These are phyloP conservation scores for Tryphoninae sp. DNA, from an alignment of 2,888 invertebrate species.

Conservation along the genomic window DNA sequence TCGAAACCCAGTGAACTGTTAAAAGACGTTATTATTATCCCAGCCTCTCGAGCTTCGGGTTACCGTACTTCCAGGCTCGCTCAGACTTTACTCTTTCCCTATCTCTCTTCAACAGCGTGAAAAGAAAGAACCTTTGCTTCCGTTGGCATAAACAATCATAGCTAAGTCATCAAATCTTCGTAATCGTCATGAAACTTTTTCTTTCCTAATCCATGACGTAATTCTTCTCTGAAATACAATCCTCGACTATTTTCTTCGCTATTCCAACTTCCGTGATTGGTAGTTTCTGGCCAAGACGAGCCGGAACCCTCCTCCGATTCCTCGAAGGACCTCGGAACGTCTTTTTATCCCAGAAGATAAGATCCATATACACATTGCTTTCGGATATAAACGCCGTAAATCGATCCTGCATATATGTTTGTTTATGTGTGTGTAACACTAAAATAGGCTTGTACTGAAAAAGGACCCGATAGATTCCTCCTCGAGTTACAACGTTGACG, in stretches of 20 bases:
- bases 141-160: too few relatives aligned
- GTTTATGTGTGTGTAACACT: not conserved
- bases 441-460: conserved; percentile 12
- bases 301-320: conserved; percentile 32
- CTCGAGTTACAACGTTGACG: conserved; percentile 55
- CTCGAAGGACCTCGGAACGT: conserved; percentile 37
- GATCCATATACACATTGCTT: conserved; percentile 34
- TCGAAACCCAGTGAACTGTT: conserved; percentile 66
- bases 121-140: too few relatives aligned
- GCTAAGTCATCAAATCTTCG: too few relatives aligned
- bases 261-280: not conserved
- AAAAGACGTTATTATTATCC: conserved; percentile 64
- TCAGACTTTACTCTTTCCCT: not conserved
- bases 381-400: conserved; percentile 21
- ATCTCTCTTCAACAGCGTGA: too few relatives aligned
- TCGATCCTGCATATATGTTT: conserved; percentile 8
- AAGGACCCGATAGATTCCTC: conserved; percentile 42
- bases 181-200: too few relatives aligned
- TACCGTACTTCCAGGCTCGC: conserved; percentile 17
- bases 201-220: not conserved
- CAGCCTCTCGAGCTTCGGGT: conserved; percentile 31
- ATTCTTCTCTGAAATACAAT: not conserved
- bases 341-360: conserved; percentile 36
- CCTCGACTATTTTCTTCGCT: not conserved
- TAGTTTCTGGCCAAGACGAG: conserved; percentile 26